Evolutionary conservation across 2,113 vertebrate genomes (phyloP).

Genomic region (Toxotes jaculatrix): DNA sequence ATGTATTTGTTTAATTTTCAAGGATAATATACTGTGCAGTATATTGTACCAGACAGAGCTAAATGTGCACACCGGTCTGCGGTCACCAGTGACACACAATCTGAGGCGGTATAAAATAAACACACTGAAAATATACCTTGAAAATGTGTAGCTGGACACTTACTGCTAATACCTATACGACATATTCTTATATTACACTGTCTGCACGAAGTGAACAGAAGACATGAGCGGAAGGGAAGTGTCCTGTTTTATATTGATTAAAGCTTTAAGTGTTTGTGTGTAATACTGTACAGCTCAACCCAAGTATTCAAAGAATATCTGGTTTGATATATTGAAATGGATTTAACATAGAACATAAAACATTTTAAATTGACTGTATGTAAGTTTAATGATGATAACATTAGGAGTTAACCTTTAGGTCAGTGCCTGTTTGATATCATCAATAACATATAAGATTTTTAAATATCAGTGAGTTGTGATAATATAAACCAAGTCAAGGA

Average conservation of each 20-base stretch:
- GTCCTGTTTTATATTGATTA: neutral
- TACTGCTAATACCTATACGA: neutral
- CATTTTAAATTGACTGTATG: constrained; percentile 18
- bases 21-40: neutral
- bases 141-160: neutral
- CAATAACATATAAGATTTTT: neutral
- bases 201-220: neutral
- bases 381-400: constrained; percentile 3
- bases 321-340: constrained; percentile 26
- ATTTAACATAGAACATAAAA: neutral
- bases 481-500: constrained; percentile 21
- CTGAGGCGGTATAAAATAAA: neutral
- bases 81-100: neutral
- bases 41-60: neutral
- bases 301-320: constrained; percentile 7
- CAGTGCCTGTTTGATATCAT: constrained; percentile 24
- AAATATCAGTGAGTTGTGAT: neutral
- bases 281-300: neutral
- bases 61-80: neutral
- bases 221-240: neutral
- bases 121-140: neutral
- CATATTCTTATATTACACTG: neutral
- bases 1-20: neutral
- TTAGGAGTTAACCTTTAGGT: constrained; percentile 21
- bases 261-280: neutral